Evolutionary conservation across 2,888 invertebrate genomes (phyloP).

Genomic region (Chorisops tibialis): DNA sequence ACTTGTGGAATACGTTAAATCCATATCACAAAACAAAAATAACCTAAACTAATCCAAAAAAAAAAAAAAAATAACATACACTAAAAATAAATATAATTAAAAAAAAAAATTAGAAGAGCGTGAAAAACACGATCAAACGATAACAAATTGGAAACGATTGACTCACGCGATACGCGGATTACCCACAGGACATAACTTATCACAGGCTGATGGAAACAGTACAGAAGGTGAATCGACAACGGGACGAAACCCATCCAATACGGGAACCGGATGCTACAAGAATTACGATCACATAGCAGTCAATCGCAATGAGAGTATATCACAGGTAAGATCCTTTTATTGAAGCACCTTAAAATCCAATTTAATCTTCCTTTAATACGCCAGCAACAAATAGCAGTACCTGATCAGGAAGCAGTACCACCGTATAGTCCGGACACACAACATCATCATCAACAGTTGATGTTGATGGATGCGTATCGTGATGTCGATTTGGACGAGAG

Average conservation of each 20-base stretch:
- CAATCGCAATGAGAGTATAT: slow-evolving; percentile 47
- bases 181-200: slow-evolving; percentile 83
- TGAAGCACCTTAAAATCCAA: no score
- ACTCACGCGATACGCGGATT: slow-evolving; percentile 54
- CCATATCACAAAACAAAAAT: neutral
- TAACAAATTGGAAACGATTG: slow-evolving; percentile 54
- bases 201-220: slow-evolving; percentile 84
- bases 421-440: slow-evolving; percentile 46
- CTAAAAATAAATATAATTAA: slow-evolving; percentile 1
- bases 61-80: slow-evolving; percentile 6
- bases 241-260: slow-evolving; percentile 65
- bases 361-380: neutral
- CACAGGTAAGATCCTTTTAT: no score
- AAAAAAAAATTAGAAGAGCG: slow-evolving; percentile 46
- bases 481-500: slow-evolving; percentile 33
- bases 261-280: slow-evolving; percentile 72
- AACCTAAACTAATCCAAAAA: slow-evolving; percentile 1
- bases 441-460: slow-evolving; percentile 17
- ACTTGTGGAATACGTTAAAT: no score
- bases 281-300: slow-evolving; percentile 67
- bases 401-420: slow-evolving; percentile 51
- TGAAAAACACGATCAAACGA: slow-evolving; percentile 52
- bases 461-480: slow-evolving; percentile 30
- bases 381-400: slow-evolving; percentile 38
- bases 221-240: slow-evolving; percentile 59